phyloP scores from a whole-genome alignment of 2,797 vertebrate species.

The Notoglanidium macrostoma region DNA sequence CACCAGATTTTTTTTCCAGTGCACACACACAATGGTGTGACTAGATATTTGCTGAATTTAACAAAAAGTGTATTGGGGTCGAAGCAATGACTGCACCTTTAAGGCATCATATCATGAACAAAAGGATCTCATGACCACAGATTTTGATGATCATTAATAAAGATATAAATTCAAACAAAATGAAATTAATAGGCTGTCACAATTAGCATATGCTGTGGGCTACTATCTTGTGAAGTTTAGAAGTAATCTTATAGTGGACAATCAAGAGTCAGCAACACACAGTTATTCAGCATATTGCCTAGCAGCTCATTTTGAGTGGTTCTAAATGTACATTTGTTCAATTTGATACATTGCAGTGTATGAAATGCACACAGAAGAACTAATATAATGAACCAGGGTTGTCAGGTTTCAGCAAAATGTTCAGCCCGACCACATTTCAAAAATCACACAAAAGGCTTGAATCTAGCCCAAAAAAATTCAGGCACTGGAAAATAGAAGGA shows the following conservation, averaged over 20 bases:
- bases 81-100: no score
- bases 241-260: neutral
- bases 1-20: no score
- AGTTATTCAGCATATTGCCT: neutral
- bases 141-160: neutral
- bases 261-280: neutral
- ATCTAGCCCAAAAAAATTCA: neutral
- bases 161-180: neutral
- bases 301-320: neutral
- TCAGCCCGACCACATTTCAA: neutral
- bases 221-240: neutral
- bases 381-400: neutral
- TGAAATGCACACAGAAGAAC: neutral
- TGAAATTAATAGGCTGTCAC: neutral
- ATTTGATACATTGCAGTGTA: neutral
- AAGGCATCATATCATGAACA: neutral
- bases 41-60: no score
- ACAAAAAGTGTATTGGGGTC: no score
- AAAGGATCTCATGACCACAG: neutral
- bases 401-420: neutral
- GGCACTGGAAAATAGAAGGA: neutral
- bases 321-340: constrained; percentile 2
- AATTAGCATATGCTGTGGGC: neutral
- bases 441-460: neutral
- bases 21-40: no score